Percentiles rank a stretch among this genome's conserved stretches.
phyloP scores from a whole-genome alignment of 1,140 invertebrate genomes.

The Cydia amplana region DNA sequence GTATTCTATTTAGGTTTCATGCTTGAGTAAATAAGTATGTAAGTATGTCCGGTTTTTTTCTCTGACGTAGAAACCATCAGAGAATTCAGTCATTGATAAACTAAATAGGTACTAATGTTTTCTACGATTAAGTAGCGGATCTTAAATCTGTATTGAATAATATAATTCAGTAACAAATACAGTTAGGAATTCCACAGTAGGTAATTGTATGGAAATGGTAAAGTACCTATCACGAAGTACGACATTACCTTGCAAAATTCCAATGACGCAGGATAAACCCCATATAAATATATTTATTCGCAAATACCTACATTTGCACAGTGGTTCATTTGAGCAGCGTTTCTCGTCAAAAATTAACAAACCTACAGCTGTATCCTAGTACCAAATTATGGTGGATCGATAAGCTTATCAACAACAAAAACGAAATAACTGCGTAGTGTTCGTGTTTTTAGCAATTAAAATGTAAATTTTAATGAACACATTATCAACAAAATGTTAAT shows the following conservation, averaged over 20 bases:
- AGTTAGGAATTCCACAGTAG: neutral
- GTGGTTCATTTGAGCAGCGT: neutral
- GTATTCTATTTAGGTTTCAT: too few relatives aligned
- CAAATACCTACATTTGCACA: slow-evolving; percentile 10
- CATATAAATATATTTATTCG: slow-evolving; percentile 4
- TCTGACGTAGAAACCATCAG: neutral
- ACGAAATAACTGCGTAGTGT: neutral
- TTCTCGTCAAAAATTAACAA: neutral
- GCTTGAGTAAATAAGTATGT: too few relatives aligned
- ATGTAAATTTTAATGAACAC: neutral
- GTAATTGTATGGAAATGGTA: neutral
- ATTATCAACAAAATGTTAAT: slow-evolving; percentile 5
- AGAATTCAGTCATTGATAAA: neutral
- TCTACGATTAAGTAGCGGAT: neutral
- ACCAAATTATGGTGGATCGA: slow-evolving; percentile 10
- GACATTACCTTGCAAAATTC: neutral
- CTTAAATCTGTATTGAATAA: neutral
- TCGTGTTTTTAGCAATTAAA: slow-evolving; percentile 6
- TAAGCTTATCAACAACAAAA: slow-evolving; percentile 16
- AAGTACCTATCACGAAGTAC: neutral
- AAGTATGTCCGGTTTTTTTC: too few relatives aligned
- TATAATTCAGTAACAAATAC: slow-evolving; percentile 5
- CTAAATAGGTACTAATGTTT: neutral
- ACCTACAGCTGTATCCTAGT: neutral
- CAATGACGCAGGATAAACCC: neutral